These are phyloP conservation scores for Crypturellus tataupa DNA, from an alignment of 2,797 vertebrate species.

Conservation along the genomic window DNA sequence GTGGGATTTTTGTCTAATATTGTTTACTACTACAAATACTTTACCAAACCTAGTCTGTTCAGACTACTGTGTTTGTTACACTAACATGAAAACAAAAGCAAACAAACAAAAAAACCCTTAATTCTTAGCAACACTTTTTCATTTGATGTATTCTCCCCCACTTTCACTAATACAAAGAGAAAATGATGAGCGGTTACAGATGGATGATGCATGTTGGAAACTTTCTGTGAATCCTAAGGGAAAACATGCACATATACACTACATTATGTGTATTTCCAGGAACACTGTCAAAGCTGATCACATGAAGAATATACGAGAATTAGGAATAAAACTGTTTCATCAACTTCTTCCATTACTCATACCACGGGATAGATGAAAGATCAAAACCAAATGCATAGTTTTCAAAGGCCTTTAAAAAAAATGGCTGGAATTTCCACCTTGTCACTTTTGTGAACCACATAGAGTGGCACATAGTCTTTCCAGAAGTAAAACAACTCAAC, in stretches of 20 bases:
- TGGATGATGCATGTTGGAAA: constrained; percentile 14
- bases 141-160: constrained; percentile 41
- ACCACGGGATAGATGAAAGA: not conserved
- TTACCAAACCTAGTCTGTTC: constrained; percentile 12
- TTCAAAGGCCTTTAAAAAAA: constrained; percentile 17
- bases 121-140: constrained; percentile 30
- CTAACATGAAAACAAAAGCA: not conserved
- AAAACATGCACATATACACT: constrained; percentile 53
- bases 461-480: not conserved
- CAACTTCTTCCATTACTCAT: constrained; percentile 48
- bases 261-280: constrained; percentile 41
- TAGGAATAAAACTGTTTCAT: constrained; percentile 59
- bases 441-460: not conserved
- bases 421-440: constrained; percentile 28
- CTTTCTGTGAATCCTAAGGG: constrained; percentile 57
- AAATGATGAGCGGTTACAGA: constrained; percentile 59
- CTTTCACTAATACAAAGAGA: constrained; percentile 64
- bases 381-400: constrained; percentile 37
- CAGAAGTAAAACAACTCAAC: not conserved
- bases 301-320: constrained; percentile 29
- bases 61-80: constrained; percentile 5
- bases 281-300: constrained; percentile 57
- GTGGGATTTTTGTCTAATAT: constrained; percentile 33
- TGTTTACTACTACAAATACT: constrained; percentile 44
- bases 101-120: not conserved